A percentile compares a stretch with the other conserved stretches of the same genome.
Evolutionary conservation across 2,888 invertebrate genomes (phyloP).

Genomic region (Xanthia togata): DNA sequence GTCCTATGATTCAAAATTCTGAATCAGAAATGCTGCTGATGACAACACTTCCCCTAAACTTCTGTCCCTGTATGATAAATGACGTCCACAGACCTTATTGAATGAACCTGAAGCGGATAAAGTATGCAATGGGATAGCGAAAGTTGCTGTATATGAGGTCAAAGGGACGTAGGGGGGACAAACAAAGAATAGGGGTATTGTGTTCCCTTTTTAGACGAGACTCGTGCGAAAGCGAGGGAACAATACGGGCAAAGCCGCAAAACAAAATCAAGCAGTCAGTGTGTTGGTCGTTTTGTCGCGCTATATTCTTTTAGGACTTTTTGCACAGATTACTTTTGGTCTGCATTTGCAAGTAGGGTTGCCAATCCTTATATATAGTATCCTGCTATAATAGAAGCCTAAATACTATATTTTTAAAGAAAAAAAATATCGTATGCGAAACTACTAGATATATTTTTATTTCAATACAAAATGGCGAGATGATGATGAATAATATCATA

Average conservation of each 20-base stretch:
- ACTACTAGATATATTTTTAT: no score
- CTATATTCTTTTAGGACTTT: constrained; percentile 38
- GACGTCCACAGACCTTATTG: constrained; percentile 29
- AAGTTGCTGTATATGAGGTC: constrained; percentile 54
- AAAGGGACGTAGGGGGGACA: constrained; percentile 54
- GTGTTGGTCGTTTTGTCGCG: constrained; percentile 36
- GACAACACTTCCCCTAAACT: constrained; percentile 25
- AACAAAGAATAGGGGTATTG: constrained; percentile 64
- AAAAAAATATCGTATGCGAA: no score
- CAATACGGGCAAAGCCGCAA: constrained; percentile 45
- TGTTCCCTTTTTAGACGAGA: constrained; percentile 61
- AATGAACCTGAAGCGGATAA: constrained; percentile 57
- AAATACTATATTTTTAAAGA: no score
- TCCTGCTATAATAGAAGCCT: no score
- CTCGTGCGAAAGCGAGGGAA: constrained; percentile 48
- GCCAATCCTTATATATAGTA: no score
- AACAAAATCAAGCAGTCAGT: constrained; percentile 43
- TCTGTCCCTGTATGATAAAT: constrained; percentile 43
- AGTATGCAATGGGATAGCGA: constrained; percentile 47
- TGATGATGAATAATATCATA: no score
- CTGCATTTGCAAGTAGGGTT: constrained; percentile 4
- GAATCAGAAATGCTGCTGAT: constrained; percentile 13
- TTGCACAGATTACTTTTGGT: constrained; percentile 47
- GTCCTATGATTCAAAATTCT: background rate
- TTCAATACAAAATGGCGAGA: no score